These are phyloP conservation scores for Calonectris borealis DNA, from an alignment of 2,113 vertebrate species.

Conservation along the genomic window DNA sequence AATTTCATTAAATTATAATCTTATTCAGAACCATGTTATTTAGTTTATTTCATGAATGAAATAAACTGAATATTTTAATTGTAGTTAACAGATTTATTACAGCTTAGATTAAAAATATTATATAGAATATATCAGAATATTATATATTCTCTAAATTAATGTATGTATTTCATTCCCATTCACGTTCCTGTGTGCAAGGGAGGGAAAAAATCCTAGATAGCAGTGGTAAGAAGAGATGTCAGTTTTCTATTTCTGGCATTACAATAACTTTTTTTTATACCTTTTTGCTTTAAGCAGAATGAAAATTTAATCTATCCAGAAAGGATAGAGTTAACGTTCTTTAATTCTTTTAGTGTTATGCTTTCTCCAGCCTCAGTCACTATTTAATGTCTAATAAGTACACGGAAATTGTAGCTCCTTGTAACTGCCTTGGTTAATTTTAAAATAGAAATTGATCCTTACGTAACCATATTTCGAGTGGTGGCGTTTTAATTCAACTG, in stretches of 20 bases:
- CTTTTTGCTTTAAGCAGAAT: neutral
- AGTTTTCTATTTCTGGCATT: neutral
- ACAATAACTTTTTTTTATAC: neutral
- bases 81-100: neutral
- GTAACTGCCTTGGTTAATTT: neutral
- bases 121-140: neutral
- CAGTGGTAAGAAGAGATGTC: neutral
- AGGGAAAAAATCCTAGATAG: accelerated
- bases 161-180: neutral
- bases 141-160: neutral
- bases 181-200: neutral
- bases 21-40: neutral
- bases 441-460: neutral
- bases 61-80: neutral
- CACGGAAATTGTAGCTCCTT: neutral
- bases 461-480: neutral
- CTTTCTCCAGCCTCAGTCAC: neutral
- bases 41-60: neutral
- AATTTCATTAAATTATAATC: neutral
- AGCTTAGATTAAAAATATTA: neutral
- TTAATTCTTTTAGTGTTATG: neutral
- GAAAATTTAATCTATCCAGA: neutral
- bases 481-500: neutral
- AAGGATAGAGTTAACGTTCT: neutral
- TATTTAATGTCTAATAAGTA: neutral